phyloP scores from a whole-genome alignment of 2,888 invertebrate species.

The Conistra vaccinii region DNA sequence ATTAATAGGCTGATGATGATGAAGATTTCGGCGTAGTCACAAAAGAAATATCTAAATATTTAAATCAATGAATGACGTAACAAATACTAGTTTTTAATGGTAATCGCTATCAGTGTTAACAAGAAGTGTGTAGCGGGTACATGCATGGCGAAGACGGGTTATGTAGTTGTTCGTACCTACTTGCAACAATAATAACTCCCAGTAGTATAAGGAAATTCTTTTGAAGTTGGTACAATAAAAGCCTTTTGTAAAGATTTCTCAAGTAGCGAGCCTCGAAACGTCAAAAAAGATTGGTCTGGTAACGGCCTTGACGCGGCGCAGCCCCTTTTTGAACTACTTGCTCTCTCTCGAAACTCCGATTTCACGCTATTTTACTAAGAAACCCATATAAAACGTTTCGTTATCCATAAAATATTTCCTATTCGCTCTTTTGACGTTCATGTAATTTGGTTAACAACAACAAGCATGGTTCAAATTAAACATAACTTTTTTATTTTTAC shows the following conservation, averaged over 20 bases:
- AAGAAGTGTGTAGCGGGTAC: not conserved
- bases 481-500: not conserved
- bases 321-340: not conserved
- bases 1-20: too few species aligned
- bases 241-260: not conserved
- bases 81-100: conserved; percentile 14
- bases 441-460: not conserved
- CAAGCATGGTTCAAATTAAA: not conserved
- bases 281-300: not conserved
- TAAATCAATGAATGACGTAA: conserved; percentile 22
- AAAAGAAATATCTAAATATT: conserved; percentile 12
- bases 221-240: not conserved
- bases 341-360: not conserved
- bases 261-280: not conserved
- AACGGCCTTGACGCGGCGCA: not conserved
- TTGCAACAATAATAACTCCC: not conserved
- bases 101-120: conserved; percentile 23
- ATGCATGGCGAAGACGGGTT: conserved; percentile 8
- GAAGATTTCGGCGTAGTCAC: not conserved
- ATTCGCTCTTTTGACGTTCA: not conserved
- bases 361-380: too few species aligned
- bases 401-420: too few species aligned
- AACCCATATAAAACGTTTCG: not conserved
- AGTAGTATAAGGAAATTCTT: not conserved
- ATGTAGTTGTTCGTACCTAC: too few species aligned